These are phyloP conservation scores for Drosophila lowei DNA, from an alignment of 1,140 invertebrate species.

Conservation along the genomic window DNA sequence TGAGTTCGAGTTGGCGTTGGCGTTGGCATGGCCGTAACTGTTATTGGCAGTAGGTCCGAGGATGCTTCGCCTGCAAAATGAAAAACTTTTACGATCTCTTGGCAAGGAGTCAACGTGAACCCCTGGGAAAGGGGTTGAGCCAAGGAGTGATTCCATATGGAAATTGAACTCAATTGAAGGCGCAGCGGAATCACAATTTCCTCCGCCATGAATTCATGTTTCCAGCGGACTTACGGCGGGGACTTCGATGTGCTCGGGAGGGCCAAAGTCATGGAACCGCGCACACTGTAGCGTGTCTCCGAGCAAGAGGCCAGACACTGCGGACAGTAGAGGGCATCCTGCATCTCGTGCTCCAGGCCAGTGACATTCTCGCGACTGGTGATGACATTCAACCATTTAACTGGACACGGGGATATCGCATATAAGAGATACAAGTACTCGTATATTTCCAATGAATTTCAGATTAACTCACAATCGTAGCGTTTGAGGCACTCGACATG, in stretches of 20 bases:
- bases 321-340: constrained; percentile 79
- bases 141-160: constrained; percentile 17
- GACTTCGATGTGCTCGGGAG: constrained; percentile 32
- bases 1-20: constrained; percentile 23
- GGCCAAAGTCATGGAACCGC: constrained; percentile 57
- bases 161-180: constrained; percentile 33
- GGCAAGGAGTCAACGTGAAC: constrained; percentile 8
- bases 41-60: constrained; percentile 39
- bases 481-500: constrained; percentile 71
- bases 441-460: constrained; percentile 31
- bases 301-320: constrained; percentile 71
- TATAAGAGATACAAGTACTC: no score
- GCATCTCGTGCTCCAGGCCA: constrained; percentile 78
- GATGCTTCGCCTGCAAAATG: constrained; percentile 65
- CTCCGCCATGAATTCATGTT: constrained; percentile 31
- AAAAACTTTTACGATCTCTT: constrained; percentile 52
- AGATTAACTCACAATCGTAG: constrained; percentile 69
- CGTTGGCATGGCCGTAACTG: constrained; percentile 26
- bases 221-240: constrained; percentile 49
- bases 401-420: constrained; percentile 38
- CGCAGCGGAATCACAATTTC: background rate
- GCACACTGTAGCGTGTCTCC: constrained; percentile 62
- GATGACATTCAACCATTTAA: constrained; percentile 82
- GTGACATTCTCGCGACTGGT: constrained; percentile 65
- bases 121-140: background rate